Base-by-base conservation (phyloP, 1,140 invertebrate genomes). In the Stegodyphus dumicola region DNA sequence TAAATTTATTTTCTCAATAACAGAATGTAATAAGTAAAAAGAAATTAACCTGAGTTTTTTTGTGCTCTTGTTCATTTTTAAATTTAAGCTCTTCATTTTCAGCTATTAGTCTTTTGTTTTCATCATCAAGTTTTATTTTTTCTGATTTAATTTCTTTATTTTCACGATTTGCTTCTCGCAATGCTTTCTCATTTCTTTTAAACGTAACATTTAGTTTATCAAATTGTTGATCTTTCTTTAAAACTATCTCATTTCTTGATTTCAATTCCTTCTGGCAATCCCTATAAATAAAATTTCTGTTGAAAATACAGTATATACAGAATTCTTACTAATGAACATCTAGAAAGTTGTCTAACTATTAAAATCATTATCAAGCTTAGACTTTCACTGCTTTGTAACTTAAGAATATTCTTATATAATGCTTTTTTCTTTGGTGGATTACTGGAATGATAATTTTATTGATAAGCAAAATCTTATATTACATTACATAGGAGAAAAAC, bases 71-170 rank as follows among this genome's bases (percentile, higher is more conserved):
- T 17, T 81, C 78, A 73, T 65, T 81, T 74, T 71, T 65, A 52
- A 48, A 73, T 65, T 81, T 81, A 17, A 81, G 15, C n/a, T 73
- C 69, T 64, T 71, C 78, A 74, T 81, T 81, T 18, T 53, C 54
- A 64, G 6, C 17, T n/a, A 18, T 6, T 49, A 81, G 18, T 51
- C 52, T 81, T 51, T 81, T 81, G 18, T 15, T 10, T 74, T 81
- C 78, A 11, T 81, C 69, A 49, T 81, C 78, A 15, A 71, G 7
- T 51, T 73, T 64, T n/a, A 73, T 81, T 48, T 81, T 81, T n/a
- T 56, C 54, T 17, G 15, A 4, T 65, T 73, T 74, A 13, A 73
- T 60, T 73, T 73, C 54, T 17, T 65, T 81, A 52, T 73, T 71
- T 73, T 73, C 33, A 10, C 17, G 15, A 49, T 15, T 17, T 10